Base-by-base conservation (phyloP, 1,140 invertebrate genomes). In the Chlorops oryzae region DNA sequence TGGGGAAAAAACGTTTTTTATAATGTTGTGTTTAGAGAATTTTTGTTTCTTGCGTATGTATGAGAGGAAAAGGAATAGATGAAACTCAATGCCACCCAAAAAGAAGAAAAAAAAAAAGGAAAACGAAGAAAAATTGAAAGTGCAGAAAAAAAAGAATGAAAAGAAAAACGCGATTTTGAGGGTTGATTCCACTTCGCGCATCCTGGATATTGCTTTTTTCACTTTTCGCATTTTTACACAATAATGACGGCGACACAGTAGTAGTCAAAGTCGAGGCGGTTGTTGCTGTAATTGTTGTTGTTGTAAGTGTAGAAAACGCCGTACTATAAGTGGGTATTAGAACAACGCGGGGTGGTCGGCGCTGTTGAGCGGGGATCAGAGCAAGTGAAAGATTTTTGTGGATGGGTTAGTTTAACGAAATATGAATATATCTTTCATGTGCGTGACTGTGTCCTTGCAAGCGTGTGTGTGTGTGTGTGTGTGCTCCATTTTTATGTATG, bases 221-320 rank as follows among this genome's bases (percentile, higher is more conserved):
- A 24, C 45, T 44, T 13, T 50, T 44, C 44, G 38, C 46, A 37
- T 13, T 45, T 51, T 51, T 45, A 41, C 45, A 38, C 45, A 37
- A 49, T 40, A 47, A 47, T 52, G 18, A 47, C 22, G 46, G 46
- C 23, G 46, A 52, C 44, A 41, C 44, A 47, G 44, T 52, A 41
- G 50, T 41, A n/a, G n/a, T n/a, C n/a, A n/a, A n/a, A n/a, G n/a
- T n/a, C n/a, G n/a, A n/a, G n/a, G n/a, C n/a, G n/a, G 28, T 32
- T 9, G 28, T 32, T 9, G 28, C n/a, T 32, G 28, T 39, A 15
- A 18, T 9, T 32, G 43, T 42, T 25, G 39, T 32, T 56, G 53
- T 43, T 59, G 64, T 62, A 63, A 59, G 57, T 65, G 64, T 61
- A n/a, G n/a, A n/a, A n/a, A n/a, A n/a, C n/a, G n/a, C n/a, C n/a